Base-by-base conservation (phyloP, 2,888 invertebrate genomes). In the Candidula unifasciata region DNA sequence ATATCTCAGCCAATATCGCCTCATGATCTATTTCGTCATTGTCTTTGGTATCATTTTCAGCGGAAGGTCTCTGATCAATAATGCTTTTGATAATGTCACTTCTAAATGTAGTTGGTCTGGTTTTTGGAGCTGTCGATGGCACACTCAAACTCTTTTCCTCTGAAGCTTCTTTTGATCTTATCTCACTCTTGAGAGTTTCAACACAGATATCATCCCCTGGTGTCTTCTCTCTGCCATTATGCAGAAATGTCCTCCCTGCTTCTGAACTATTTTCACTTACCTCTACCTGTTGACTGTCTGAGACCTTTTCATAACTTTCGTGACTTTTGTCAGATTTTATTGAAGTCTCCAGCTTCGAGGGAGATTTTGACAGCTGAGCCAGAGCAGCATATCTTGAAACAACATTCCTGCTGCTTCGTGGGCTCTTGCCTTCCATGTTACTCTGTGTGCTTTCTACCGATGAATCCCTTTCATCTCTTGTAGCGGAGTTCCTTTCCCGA, bases 361-460 rank as follows among this genome's bases (percentile, higher is more conserved):
- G 71, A 57, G 80, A 69, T 27, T 21, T 68, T 57, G 80, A 27
- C 5, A 35, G 0, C 33, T 44, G 54, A 33, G 30, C 33, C 21
- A 71, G 35, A 10, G 37, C 18, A 57, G 80, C 69, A 64, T 82
- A 82, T 27, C 66, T 30, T 21, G 82, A 82, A 10, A 64, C 77
- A 57, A 77, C 77, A 66, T 64, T 44, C n/a, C 77, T 37, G 8
- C 68, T 37, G 18, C n/a, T 60, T n/a, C 82, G 37, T 54, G 76
- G 68, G 24, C 27, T 64, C 52, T 64, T 64, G 30, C 82, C 76
- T 76, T 82, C 82, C 13, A 68, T 54, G 60, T 77, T 82, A 30
- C 82, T 82, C 30, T 82, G 82, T 30, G 77, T 77, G 68, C 82
- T 82, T 54, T 82, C 82, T 8, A 77, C 82, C 8, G 82, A 82